Conservation (phyloP, 2,113 vertebrate species). For the Cacatua alba region DNA sequence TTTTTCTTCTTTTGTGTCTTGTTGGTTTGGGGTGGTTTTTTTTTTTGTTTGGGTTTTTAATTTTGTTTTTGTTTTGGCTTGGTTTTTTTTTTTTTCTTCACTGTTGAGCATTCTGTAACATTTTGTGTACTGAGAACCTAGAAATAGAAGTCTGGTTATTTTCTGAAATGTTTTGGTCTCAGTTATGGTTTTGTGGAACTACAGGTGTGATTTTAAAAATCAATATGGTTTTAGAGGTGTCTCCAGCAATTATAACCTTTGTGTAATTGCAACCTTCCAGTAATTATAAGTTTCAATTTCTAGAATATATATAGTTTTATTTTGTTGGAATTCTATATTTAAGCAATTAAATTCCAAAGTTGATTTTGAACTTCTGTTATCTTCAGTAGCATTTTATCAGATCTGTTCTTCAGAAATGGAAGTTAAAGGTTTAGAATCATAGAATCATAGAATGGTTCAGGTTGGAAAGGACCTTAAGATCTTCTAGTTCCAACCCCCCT, state of each 20-base stretch:
- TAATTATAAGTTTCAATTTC: not conserved
- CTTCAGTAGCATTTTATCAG: not conserved
- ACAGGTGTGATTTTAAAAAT: not conserved
- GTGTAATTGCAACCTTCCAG: not conserved
- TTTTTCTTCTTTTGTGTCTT: not conserved
- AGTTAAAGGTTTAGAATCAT: not conserved
- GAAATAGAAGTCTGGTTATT: not conserved
- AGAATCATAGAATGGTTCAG: too few species aligned
- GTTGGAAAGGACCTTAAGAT: too few species aligned
- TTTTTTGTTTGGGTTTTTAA: not conserved
- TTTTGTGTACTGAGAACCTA: not conserved
- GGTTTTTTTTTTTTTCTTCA: not conserved
- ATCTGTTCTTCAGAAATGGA: not conserved
- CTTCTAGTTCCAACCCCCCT: too few species aligned
- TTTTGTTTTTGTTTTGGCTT: not conserved
- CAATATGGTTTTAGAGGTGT: not conserved
- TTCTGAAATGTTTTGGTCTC: not conserved
- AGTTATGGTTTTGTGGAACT: not conserved
- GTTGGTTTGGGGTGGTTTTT: too few species aligned
- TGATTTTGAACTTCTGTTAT: not conserved
- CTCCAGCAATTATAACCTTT: not conserved
- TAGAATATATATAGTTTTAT: not conserved
- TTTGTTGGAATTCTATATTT: not conserved
- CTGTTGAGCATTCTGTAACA: fast-evolving
- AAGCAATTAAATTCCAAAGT: not conserved